Base-by-base conservation (phyloP, 2,113 vertebrate genomes). In the Hiodon alosoides region DNA sequence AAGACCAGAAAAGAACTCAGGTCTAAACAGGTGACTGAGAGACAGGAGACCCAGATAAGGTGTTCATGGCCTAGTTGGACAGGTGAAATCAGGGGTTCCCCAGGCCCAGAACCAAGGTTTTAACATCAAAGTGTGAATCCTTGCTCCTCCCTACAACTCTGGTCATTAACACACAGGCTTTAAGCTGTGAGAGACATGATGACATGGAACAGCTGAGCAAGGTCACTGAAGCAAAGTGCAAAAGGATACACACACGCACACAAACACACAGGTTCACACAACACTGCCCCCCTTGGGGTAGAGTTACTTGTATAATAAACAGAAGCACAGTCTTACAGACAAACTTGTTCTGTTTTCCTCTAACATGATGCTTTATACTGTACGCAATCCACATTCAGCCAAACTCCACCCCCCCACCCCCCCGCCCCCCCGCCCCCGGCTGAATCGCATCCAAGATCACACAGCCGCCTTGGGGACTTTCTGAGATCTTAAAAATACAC, bases 161-260 rank as follows among this genome's bases (percentile, higher is more conserved):
- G 31, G 53, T 47, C 53, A 70, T 76, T 70, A 69, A 70, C 69
- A 53, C 13, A 51, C 62, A 67, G 75, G 17, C 77, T 58, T 65
- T 74, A 60, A 77, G 67, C 67, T 72, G n/a, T 4, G 13, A 7
- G 68, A 61, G 9, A 69, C 48, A 57, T 84, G 87, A 89, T 81
- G 81, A 78, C 85, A 78, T 60, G 67, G 79, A 81, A 86, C 89
- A 91, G 88, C 86, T 90, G 89, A 83, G 75, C 77, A 72, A 79
- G 80, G 87, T 86, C 86, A 85, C 73, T 65, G 77, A 69, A 73
- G 76, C 6, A 72, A 74, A 48, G 31, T 31, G 14, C 58, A 69
- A 55, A 69, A 14, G 52, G 6, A 60, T n/a, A 48, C 16, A 65
- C 9, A 57, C 13, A 46, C 76, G 77, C 77, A 73, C 59, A 48